A percentile compares a stretch with the other conserved stretches of the same genome.
These are phyloP conservation scores for Lordiphosa mommai DNA, from an alignment of 1,140 invertebrate species.

Conservation along the genomic window DNA sequence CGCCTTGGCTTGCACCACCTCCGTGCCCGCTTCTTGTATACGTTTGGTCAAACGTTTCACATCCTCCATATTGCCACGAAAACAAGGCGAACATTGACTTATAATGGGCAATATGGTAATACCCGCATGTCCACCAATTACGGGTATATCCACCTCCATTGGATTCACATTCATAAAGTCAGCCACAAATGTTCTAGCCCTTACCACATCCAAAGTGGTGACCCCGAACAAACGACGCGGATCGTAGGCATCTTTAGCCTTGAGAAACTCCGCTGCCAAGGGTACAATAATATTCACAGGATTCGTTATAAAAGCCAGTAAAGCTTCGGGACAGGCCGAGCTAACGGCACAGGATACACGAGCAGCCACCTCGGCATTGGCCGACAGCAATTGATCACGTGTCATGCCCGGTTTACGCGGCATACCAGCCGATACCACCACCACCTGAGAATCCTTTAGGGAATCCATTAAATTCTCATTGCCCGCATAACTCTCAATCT, in stretches of 20 bases:
- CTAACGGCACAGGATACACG: conserved; percentile 89
- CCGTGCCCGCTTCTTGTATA: conserved; percentile 97
- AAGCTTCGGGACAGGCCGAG: conserved; percentile 92
- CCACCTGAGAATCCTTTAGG: conserved; percentile 87
- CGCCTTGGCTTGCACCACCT: conserved; percentile 98
- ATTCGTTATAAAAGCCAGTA: conserved; percentile 97
- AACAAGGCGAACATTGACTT: conserved; percentile 90
- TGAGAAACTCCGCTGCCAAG: conserved; percentile 94
- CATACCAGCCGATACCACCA: conserved; percentile 97
- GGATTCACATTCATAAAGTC: conserved; percentile 89
- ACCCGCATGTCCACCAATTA: conserved; percentile 98
- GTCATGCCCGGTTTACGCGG: conserved; percentile 97
- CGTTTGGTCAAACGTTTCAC: conserved; percentile 88
- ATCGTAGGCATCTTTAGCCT: conserved; percentile 91
- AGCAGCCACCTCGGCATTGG: conserved; percentile 95
- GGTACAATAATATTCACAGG: conserved; percentile 99
- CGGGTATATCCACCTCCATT: conserved; percentile 89
- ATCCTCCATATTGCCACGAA: conserved; percentile 84
- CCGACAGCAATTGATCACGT: conserved; percentile 97
- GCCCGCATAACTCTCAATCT: conserved; percentile 88
- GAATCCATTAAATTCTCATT: conserved; percentile 84
- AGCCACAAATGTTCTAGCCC: conserved; percentile 96
- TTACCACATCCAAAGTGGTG: conserved; percentile 95
- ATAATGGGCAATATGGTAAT: conserved; percentile 97
- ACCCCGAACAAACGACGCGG: conserved; percentile 95